Base-by-base conservation (phyloP, 1,140 invertebrate species). In the Drosophila bifasciata region DNA sequence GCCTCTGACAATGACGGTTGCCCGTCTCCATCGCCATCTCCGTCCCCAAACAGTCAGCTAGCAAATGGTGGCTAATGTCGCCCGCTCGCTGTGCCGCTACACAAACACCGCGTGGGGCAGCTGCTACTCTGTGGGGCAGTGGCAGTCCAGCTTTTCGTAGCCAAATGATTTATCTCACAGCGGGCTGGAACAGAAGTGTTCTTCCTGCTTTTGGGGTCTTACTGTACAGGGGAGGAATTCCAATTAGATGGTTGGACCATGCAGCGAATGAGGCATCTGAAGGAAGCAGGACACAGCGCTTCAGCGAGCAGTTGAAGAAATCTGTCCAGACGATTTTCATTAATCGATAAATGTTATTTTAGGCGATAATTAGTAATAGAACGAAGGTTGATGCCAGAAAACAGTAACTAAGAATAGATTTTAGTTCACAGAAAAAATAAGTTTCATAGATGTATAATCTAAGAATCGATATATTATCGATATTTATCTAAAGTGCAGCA, bases 161-260 rank as follows among this genome's bases (percentile, higher is more conserved):
- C 57, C 68, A 72, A 60, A 86, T 86, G 83, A 86, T 86, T 86
- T 86, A 86, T 86, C 64, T 78, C 74, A 48, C 74, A 78, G 64
- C 64, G 59, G 64, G 77, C 48, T 45, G 70, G 17, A 45, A 56
- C 56, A 57, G 52, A 53, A 55, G 75, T 73, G 53, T 60, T 50
- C 41, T 39, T 28, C 15, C 8, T 17, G 15, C 15, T 41, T 19
- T 41, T 19, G 7, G 53, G 16, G 43, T 17, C 43, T 36, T 17
- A 49, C 57, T 44, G 45, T 55, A 23, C 49, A 41, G 32, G 11
- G 5, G 23, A 1, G 28, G 32, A 36, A 46, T 62, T 46, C 69
- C 79, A 83, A 83, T 83, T 83, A 83, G 75, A 32, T 59, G 59
- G 36, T 64, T 64, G 19, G 19, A 21, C 64, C 56, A 64, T 59